Base-by-base conservation (phyloP, 2,113 vertebrate species). In the Anguilla rostrata region DNA sequence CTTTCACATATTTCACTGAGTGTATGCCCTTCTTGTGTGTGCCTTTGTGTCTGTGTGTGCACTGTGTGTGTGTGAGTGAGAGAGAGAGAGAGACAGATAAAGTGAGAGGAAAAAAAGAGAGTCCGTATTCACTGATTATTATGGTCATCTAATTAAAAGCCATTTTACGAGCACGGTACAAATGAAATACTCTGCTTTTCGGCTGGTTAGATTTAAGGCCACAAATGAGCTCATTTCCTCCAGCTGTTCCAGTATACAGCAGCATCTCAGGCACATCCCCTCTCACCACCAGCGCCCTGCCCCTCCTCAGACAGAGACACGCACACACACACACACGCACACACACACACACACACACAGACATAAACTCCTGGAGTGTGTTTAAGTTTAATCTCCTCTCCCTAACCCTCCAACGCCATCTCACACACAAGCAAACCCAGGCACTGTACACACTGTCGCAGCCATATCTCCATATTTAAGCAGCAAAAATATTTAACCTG, bases 161-260 rank as follows among this genome's bases (percentile, higher is more conserved):
- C 57, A 88, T 90, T 88, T 88, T 85, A 90, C 83, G 82, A 87
- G 82, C 85, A 29, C 87, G 89, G 88, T 83, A 85, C 85, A 89
- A 89, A 90, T 84, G n/a, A 34, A 80, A 85, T 18, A 75, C 57
- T 41, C 56, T 39, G 57, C n/a, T 75, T 84, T 6, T 86, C 79
- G 57, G 81, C 34, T 49, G 22, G 20, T 81, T 57, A 81, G 53
- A 78, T 22, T 34, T 79, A 63, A 63, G 46, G 56, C 39, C 66
- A 20, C 18, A 39, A 34, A 39, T 20, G 29, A 78, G 39, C 71
- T 40, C 39, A 53, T n/a, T 78, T 81, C 71, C 78, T 81, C 29
- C 84, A 43, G 79, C 85, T 60, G 78, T 56, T 60, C 39, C 34
- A 34, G 34, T 34, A 60, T 16, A 87, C 7, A 57, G 75, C 78